Evolutionary conservation across 2,113 vertebrate species (phyloP), one percentile per base, ranked within the genome.

Genomic region (Prolemur simus): DNA sequence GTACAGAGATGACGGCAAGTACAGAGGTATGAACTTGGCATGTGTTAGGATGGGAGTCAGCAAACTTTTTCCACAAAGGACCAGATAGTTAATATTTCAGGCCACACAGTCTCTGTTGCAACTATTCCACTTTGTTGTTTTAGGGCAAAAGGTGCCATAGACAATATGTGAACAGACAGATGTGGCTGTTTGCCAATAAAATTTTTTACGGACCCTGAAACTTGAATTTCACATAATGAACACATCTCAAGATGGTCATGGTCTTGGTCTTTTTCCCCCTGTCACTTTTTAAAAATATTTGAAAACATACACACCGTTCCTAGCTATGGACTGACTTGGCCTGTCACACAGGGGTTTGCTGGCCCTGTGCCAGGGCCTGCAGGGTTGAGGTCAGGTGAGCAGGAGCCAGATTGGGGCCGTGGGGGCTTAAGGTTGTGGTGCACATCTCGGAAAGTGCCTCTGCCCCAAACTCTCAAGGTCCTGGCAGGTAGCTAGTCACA

Each of bases 71-170:
- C 56, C n/a, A 4, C 58, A 27, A 54, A 77, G 74, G 60, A 49
- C 56, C 29, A 64, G 14, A 11, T 21, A 37, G 10, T 25, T 80
- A 6, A 14, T 23, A 25, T 25, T 52, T 74, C 18, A 74, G 76
- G 37, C 49, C 13, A 0, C 2, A 0, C 0, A 0, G 21, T 58
- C 77, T 76, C 74, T 81, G 39, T 52, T 12, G 1, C 17, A 74
- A 0, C 86, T n/a, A 0, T 17, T 69, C 21, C 17, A 2, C 49
- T 74, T 69, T 64, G 39, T 73, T 14, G 6, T 58, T 15, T 21
- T 49, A 8, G 42, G 6, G 0, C 5, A 2, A 47, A 78, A 49
- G 25, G 68, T 23, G 21, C 34, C 9, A 0, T 47, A 39, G 25
- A 39, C 25, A 15, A 12, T 29, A 15, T 7, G 4, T 18, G 23